phyloP scores from a whole-genome alignment of 2,113 vertebrate species.

The Nycticorax nycticorax region DNA sequence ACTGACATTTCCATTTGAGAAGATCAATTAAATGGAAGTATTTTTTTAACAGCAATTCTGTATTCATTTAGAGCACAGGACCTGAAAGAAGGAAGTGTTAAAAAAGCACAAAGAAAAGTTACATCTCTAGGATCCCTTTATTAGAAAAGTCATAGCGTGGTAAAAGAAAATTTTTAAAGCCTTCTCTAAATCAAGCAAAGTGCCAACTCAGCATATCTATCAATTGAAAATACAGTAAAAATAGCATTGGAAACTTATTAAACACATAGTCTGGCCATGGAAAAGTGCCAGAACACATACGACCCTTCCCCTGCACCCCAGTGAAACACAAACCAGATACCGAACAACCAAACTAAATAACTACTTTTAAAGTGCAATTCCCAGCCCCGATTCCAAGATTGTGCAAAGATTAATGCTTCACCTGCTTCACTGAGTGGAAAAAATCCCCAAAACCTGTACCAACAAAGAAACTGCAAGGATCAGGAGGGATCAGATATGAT shows the following conservation, averaged over 20 bases:
- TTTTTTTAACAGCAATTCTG: background rate
- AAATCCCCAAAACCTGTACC: background rate
- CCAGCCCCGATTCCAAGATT: background rate
- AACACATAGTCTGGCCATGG: background rate
- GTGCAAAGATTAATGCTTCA: conserved; percentile 23
- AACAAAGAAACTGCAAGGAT: conserved; percentile 32
- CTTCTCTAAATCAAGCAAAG: conserved; percentile 42
- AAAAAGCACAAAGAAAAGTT: background rate
- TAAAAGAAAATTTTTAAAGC: conserved; percentile 32
- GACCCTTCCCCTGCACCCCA: background rate
- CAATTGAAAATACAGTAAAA: conserved; percentile 55
- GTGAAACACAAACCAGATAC: conserved; percentile 47
- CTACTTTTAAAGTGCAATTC: background rate
- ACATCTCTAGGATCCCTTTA: background rate
- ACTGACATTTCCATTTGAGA: background rate
- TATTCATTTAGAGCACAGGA: background rate
- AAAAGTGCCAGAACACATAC: conserved; percentile 13
- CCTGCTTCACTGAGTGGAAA: background rate
- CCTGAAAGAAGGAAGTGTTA: background rate
- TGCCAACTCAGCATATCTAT: conserved; percentile 39
- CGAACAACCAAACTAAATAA: conserved; percentile 4
- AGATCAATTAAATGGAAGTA: background rate
- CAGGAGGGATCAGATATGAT: background rate
- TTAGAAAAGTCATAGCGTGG: background rate
- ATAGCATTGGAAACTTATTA: conserved; percentile 26